Conservation (phyloP, 2,888 invertebrate species). For the Salpingus planirostris region DNA sequence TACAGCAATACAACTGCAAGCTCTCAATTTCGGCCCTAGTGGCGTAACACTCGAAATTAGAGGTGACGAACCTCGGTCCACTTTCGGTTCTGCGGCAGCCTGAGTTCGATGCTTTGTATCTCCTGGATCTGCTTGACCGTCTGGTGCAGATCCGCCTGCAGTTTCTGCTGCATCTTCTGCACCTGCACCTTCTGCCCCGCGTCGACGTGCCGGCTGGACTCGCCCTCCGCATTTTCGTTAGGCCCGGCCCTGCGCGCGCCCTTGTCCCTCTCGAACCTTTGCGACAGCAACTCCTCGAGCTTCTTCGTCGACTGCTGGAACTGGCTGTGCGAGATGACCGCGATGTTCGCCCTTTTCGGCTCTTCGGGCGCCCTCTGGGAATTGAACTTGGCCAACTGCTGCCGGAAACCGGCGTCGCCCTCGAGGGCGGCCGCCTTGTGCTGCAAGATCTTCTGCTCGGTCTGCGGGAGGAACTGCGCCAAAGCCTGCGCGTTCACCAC, state of each 20-base stretch:
- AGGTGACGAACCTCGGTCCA: slow-evolving; percentile 35
- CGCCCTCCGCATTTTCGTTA: slow-evolving; percentile 28
- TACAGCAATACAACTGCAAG: no score
- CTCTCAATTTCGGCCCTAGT: no score
- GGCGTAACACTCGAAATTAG: no score
- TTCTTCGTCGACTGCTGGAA: slow-evolving; percentile 43
- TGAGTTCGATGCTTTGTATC: slow-evolving; percentile 41
- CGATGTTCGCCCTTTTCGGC: slow-evolving; percentile 21
- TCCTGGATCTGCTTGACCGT: slow-evolving; percentile 45
- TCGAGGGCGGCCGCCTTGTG: slow-evolving; percentile 16
- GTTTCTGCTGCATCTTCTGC: slow-evolving; percentile 41
- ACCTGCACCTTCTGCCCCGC: slow-evolving; percentile 37
- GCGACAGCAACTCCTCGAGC: slow-evolving; percentile 40
- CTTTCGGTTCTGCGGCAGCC: slow-evolving; percentile 41
- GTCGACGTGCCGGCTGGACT: slow-evolving; percentile 33
- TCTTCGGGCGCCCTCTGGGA: slow-evolving; percentile 24
- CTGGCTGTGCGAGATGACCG: slow-evolving; percentile 35
- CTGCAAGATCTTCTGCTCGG: slow-evolving; percentile 31
- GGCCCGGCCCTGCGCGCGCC: slow-evolving; percentile 5
- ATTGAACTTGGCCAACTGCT: slow-evolving; percentile 15
- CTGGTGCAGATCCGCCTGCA: slow-evolving; percentile 43
- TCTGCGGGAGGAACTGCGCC: slow-evolving; percentile 37
- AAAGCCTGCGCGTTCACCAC: slow-evolving; percentile 38
- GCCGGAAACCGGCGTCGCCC: slow-evolving; percentile 9
- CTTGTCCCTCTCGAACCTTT: slow-evolving; percentile 38